These are phyloP conservation scores for Bovichtus variegatus DNA, from an alignment of 2,797 vertebrate genomes.

Conservation along the genomic window DNA sequence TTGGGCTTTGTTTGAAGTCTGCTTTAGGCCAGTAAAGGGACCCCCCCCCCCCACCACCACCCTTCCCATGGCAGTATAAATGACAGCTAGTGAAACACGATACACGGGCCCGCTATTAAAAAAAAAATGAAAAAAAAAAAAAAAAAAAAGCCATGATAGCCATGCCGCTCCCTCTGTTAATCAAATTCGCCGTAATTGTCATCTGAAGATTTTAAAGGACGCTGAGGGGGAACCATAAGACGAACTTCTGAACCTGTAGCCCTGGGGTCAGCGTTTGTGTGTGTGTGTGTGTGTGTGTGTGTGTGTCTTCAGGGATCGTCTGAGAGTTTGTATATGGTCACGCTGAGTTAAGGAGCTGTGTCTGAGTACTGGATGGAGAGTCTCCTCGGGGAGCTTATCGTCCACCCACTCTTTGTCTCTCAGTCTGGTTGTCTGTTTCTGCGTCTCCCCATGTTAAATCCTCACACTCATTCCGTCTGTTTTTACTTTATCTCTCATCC, in stretches of 20 bases:
- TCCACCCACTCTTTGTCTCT: slow-evolving; percentile 77
- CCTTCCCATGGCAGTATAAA: slow-evolving; percentile 80
- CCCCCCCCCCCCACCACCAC: slow-evolving; percentile 52
- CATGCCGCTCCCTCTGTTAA: slow-evolving; percentile 76
- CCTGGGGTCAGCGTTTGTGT: slow-evolving; percentile 49
- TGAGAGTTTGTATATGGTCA: slow-evolving; percentile 75
- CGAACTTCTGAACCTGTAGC: slow-evolving; percentile 66
- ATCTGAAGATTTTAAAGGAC: slow-evolving; percentile 80
- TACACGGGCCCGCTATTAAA: slow-evolving; percentile 70
- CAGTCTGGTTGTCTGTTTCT: slow-evolving; percentile 66
- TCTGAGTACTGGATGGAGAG: slow-evolving; percentile 63
- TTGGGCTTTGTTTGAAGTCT: slow-evolving; percentile 85
- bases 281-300: slow-evolving; percentile 24
- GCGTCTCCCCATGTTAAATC: slow-evolving; percentile 58
- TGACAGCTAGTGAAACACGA: slow-evolving; percentile 88
- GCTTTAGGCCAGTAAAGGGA: slow-evolving; percentile 82
- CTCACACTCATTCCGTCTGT: slow-evolving; percentile 68
- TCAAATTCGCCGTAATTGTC: slow-evolving; percentile 85
- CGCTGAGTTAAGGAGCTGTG: slow-evolving; percentile 67
- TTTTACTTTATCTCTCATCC: slow-evolving; percentile 47
- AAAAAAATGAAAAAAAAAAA: no score
- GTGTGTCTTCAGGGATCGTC: slow-evolving; percentile 62
- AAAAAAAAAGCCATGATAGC: slow-evolving; percentile 64
- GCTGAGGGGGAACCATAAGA: slow-evolving; percentile 72
- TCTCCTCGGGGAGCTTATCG: slow-evolving; percentile 63